A percentile compares a stretch with the other conserved stretches of the same genome.
phyloP scores from a whole-genome alignment of 2,888 invertebrate genomes.

The Lamproptera curius region DNA sequence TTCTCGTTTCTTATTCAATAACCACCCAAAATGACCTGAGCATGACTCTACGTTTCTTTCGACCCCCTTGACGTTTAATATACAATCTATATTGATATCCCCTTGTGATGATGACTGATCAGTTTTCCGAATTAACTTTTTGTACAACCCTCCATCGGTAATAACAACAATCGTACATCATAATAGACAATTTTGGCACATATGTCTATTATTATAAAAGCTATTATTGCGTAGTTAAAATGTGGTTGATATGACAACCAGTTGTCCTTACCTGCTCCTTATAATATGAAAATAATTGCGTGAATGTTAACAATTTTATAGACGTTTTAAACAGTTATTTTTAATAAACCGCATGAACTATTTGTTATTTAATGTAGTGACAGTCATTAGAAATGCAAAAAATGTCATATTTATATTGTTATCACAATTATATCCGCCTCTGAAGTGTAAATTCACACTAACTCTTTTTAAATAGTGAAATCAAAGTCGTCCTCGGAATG shows the following conservation, averaged over 20 bases:
- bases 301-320: no score
- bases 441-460: no score
- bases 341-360: no score
- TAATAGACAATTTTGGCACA: constrained; percentile 16
- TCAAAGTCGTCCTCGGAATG: no score
- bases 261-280: no score
- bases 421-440: no score
- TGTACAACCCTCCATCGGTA: constrained; percentile 22
- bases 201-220: constrained; percentile 12
- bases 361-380: no score
- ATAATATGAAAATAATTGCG: constrained; percentile 60
- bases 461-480: no score
- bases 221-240: constrained; percentile 11
- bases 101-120: constrained; percentile 58
- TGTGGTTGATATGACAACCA: no score
- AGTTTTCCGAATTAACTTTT: constrained; percentile 58
- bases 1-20: constrained; percentile 30
- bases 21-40: constrained; percentile 33
- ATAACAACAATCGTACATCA: constrained; percentile 1
- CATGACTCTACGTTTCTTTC: constrained; percentile 43
- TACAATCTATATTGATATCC: constrained; percentile 40
- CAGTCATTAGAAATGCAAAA: no score
- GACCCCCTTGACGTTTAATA: constrained; percentile 37
- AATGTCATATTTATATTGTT: no score
- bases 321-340: no score